Evolutionary conservation across 1,140 invertebrate genomes (phyloP).

Genomic region (Wasmannia auropunctata): DNA sequence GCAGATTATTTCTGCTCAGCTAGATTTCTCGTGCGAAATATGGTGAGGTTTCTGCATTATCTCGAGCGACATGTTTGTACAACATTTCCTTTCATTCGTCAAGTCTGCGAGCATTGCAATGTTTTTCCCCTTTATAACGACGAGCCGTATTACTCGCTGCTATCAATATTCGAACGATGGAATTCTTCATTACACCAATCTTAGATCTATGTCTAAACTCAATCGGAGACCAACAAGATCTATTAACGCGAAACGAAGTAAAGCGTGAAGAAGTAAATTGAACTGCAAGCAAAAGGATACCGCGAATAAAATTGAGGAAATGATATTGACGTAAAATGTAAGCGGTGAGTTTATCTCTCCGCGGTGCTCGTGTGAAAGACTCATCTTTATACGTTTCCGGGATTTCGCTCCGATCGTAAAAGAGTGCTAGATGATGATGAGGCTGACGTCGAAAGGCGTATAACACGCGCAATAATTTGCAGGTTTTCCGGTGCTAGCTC

Average conservation of each 20-base stretch:
- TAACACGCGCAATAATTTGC: conserved; percentile 20
- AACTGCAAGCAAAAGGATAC: background rate
- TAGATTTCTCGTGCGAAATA: conserved; percentile 68
- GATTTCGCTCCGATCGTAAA: background rate
- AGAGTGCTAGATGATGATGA: background rate
- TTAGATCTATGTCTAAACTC: background rate
- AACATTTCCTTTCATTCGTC: conserved; percentile 58
- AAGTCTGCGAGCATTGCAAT: background rate
- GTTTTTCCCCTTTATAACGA: background rate
- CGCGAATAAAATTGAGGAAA: background rate
- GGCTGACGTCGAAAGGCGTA: background rate
- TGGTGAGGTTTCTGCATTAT: conserved; percentile 42
- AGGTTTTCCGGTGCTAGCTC: conserved; percentile 55
- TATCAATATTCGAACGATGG: background rate
- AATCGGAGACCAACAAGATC: background rate
- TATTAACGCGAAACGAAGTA: background rate
- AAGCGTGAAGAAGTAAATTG: background rate
- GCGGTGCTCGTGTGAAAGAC: background rate
- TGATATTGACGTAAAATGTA: background rate
- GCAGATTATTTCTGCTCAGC: conserved; percentile 71
- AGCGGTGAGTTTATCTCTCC: background rate
- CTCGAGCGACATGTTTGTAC: conserved; percentile 38
- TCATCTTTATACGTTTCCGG: background rate
- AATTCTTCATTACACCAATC: background rate
- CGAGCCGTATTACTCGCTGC: background rate